Base-by-base conservation (phyloP, 2,888 invertebrate genomes). In the Cabera pusaria region DNA sequence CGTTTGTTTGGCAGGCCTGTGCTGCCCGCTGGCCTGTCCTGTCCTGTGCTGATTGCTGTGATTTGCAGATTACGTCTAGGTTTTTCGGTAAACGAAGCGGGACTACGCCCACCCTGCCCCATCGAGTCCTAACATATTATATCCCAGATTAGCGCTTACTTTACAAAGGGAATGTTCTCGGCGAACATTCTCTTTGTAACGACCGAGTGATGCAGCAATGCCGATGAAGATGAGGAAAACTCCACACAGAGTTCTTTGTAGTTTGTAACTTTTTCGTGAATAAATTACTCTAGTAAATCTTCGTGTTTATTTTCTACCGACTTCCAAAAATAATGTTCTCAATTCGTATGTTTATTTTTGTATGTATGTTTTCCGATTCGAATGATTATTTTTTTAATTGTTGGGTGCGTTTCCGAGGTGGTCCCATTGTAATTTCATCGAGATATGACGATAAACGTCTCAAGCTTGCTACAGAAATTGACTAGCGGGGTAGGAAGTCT, bases 1-100 rank as follows among this genome's bases (percentile, higher is more conserved):
- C 73, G 68, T 87, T 88, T 87, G 86, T 88, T 88, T 81, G 88
- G 81, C 88, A 88, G 88, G 88, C 87, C 87, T 88, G 88, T 87
- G 87, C 77, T 78, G 87, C 80, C 59, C 77, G 88, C 85, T 87
- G 87, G 88, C 87, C 87, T 86, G 85, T 83, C 84, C 87, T 82
- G 87, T 83, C 64, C 84, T 77, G 84, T 84, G 83, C 86, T 80
- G 86, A 72, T 79, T 77, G 79, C 79, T 74, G 81, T 78, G 70
- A 77, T 87, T 87, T 84, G 78, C 87, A 86, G 87, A 82, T 87
- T 66, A 64, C 67, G 67, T 77, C 73, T 86, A 83, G 80, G 78
- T 84, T 78, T 75, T 63, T 75, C 64, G 66, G 65, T 73, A 69
- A 48, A 37, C 18, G 41, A 20, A 35, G 45, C 35, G 40, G 37